These are phyloP conservation scores for Lepeophtheirus salmonis DNA, from an alignment of 1,140 invertebrate genomes.

Conservation along the genomic window DNA sequence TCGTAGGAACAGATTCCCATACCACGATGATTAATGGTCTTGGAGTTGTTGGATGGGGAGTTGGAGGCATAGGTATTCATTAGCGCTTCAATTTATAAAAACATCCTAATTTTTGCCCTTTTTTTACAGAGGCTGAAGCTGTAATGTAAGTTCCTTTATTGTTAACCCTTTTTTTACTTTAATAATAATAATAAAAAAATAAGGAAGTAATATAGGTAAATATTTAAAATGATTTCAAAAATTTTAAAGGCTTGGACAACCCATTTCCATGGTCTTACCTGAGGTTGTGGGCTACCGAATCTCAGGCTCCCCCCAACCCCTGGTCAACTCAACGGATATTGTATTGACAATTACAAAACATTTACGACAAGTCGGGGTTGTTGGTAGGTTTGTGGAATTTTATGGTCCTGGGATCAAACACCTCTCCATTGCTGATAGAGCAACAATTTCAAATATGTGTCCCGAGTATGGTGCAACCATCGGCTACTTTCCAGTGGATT, in stretches of 20 bases:
- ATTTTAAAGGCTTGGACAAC: conserved; percentile 53
- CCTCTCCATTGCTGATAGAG: conserved; percentile 82
- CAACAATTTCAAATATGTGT: conserved; percentile 90
- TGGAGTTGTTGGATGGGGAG: conserved; percentile 46
- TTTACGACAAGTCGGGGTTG: conserved; percentile 49
- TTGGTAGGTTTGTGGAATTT: conserved; percentile 97
- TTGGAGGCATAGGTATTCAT: conserved; percentile 38
- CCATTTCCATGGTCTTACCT: conserved; percentile 87
- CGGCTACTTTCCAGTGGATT: conserved; percentile 86
- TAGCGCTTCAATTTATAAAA: too few species aligned
- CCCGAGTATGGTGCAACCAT: conserved; percentile 94
- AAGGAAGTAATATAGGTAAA: too few species aligned
- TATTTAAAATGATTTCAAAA: too few species aligned
- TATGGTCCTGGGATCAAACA: conserved; percentile 76
- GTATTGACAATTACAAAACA: conserved; percentile 88
- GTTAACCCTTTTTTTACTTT: conserved; percentile 21
- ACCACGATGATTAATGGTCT: conserved; percentile 97
- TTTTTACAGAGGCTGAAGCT: neutral
- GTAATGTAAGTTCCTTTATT: neutral
- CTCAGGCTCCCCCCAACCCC: conserved; percentile 51
- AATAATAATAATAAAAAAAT: too few species aligned
- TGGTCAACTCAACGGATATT: conserved; percentile 89
- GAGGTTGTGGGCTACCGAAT: conserved; percentile 88
- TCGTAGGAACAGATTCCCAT: conserved; percentile 63
- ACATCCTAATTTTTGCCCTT: too few species aligned